Evolutionary conservation across 2,888 invertebrate genomes (phyloP).

Genomic region (Pogonocherus hispidulus): DNA sequence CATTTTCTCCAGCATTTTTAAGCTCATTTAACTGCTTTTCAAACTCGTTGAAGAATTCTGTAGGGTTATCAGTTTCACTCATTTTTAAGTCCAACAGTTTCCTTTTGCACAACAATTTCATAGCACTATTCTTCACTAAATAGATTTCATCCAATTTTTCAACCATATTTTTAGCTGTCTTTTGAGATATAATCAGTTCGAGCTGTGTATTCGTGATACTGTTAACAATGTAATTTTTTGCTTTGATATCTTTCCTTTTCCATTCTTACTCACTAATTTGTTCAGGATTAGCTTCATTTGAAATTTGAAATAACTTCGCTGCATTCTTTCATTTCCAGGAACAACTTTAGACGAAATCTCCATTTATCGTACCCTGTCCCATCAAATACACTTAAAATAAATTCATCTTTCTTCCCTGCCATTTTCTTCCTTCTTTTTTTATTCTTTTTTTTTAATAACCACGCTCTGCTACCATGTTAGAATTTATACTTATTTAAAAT

Average conservation of each 20-base stretch:
- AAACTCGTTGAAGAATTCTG: not conserved
- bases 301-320: not conserved
- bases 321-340: not conserved
- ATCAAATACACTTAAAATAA: not conserved
- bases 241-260: slow-evolving; percentile 10
- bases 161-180: not conserved
- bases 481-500: no score
- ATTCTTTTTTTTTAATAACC: no score
- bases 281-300: not conserved
- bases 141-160: not conserved
- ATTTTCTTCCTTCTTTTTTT: no score
- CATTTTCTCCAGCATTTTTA: not conserved
- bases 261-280: not conserved
- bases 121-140: not conserved
- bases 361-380: not conserved
- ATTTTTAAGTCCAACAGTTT: slow-evolving; percentile 18
- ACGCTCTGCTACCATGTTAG: no score
- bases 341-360: not conserved
- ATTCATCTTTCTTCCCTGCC: not conserved
- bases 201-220: not conserved
- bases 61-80: slow-evolving; percentile 8
- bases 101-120: slow-evolving; percentile 8
- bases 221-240: not conserved
- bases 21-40: not conserved
- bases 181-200: not conserved